A percentile compares a stretch with the other conserved stretches of the same genome.
Evolutionary conservation across 1,140 invertebrate genomes (phyloP).

Genomic region (Habropoda laboriosa): DNA sequence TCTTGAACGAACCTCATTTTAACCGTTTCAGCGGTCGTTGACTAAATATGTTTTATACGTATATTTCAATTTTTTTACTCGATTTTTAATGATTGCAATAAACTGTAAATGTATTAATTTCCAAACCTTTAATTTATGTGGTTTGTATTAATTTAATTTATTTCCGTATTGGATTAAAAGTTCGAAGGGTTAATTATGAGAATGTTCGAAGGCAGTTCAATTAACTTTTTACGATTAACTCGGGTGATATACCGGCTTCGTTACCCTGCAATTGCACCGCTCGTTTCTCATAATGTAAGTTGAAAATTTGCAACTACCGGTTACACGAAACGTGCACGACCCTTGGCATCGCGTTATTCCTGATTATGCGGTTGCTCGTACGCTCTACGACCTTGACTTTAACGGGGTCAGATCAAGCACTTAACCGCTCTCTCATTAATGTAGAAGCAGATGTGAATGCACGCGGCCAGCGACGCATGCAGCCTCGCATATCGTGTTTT

Average conservation of each 20-base stretch:
- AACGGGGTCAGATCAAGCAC: slow-evolving; percentile 19
- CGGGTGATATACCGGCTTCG: not conserved
- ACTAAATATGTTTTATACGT: no score
- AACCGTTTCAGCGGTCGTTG: not conserved
- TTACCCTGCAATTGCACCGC: not conserved
- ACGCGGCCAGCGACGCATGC: slow-evolving; percentile 4
- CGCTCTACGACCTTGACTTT: slow-evolving; percentile 45
- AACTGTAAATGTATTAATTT: no score
- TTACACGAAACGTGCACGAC: not conserved
- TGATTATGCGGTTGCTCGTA: slow-evolving; percentile 26
- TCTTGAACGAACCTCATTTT: not conserved
- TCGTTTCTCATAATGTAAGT: not conserved
- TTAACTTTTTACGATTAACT: not conserved
- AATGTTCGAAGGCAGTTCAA: no score
- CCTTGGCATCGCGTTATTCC: not conserved
- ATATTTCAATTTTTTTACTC: no score
- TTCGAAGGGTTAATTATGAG: no score
- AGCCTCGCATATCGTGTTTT: slow-evolving; percentile 28
- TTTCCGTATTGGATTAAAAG: no score
- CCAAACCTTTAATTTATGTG: no score
- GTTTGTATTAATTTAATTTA: no score
- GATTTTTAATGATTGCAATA: no score
- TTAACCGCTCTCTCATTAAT: slow-evolving; percentile 24
- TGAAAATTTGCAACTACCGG: not conserved
- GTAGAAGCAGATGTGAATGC: slow-evolving; percentile 44